These are phyloP conservation scores for Daboia siamensis DNA, from an alignment of 2,113 vertebrate genomes.

Conservation along the genomic window DNA sequence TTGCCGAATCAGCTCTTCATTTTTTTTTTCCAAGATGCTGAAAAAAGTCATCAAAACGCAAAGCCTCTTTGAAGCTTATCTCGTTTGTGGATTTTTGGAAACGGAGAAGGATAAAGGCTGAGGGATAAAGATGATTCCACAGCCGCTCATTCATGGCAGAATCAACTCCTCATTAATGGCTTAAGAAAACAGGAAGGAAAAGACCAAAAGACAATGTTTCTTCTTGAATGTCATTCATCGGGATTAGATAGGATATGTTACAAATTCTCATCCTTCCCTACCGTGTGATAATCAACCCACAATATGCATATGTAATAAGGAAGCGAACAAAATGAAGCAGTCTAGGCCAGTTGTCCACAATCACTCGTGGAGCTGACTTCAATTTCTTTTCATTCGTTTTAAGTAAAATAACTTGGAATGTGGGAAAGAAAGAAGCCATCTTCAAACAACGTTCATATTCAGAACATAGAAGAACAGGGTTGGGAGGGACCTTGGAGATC, in stretches of 20 bases:
- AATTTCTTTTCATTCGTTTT: no score
- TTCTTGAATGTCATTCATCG: neutral
- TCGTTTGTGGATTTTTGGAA: neutral
- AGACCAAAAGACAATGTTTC: neutral
- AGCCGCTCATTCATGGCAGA: neutral
- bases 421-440: no score
- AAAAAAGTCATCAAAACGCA: neutral
- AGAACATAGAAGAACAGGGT: no score
- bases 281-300: no score
- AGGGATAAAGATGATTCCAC: neutral
- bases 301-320: no score
- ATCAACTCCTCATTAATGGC: neutral
- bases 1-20: accelerated
- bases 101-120: neutral
- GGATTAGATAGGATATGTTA: neutral
- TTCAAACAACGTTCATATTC: no score
- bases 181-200: neutral
- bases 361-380: no score
- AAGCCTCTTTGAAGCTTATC: neutral
- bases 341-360: no score
- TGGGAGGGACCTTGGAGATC: no score
- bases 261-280: no score
- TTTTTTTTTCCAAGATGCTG: accelerated
- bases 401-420: no score
- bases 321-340: no score